Evolutionary conservation across 2,797 vertebrate genomes (phyloP).

Genomic region (Coendou prehensilis): DNA sequence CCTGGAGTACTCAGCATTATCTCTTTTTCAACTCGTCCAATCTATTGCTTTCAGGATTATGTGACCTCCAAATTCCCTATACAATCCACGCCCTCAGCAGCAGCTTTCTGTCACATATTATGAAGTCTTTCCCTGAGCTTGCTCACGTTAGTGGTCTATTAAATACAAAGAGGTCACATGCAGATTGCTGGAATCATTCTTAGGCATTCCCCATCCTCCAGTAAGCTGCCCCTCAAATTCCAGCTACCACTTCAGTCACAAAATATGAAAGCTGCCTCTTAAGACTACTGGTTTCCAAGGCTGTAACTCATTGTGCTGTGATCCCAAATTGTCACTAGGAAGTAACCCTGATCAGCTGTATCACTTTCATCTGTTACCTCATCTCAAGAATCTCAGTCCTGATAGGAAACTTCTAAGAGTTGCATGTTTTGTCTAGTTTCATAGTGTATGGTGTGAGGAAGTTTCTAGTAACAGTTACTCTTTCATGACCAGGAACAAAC

Average conservation of each 20-base stretch:
- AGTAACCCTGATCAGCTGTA: neutral
- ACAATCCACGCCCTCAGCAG: too few relatives aligned
- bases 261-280: neutral
- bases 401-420: fast-evolving
- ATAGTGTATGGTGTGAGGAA: neutral
- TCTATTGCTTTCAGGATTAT: neutral
- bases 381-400: neutral
- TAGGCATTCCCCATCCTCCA: neutral
- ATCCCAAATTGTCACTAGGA: neutral
- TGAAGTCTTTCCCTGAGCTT: neutral
- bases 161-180: neutral
- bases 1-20: neutral
- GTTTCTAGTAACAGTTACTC: neutral
- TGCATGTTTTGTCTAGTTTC: neutral
- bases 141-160: neutral
- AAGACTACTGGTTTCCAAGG: neutral
- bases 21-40: neutral
- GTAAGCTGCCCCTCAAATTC: neutral
- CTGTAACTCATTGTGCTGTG: neutral
- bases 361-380: neutral
- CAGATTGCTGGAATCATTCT: neutral
- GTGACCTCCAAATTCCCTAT: neutral
- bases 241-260: neutral
- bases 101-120: neutral
- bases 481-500: neutral